A percentile compares a stretch with the other conserved stretches of the same genome.
These are phyloP conservation scores for Metalampra italica DNA, from an alignment of 2,888 invertebrate genomes.

Conservation along the genomic window DNA sequence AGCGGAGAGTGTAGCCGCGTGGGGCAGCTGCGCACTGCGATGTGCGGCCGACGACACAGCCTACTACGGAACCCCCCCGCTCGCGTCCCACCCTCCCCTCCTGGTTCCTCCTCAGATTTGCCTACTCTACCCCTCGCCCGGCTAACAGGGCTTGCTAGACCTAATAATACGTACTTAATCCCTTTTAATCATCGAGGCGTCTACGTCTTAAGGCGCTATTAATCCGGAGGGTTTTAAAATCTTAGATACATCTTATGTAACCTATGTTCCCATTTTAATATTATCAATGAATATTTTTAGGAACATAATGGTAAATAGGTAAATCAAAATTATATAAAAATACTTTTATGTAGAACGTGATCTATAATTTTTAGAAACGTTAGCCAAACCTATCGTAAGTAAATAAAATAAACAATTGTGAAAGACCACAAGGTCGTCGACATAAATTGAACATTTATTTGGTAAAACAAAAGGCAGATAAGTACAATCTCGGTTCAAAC, in stretches of 20 bases:
- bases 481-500: neutral
- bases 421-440: neutral
- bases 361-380: no score
- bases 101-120: conserved; percentile 39
- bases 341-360: no score
- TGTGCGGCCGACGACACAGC: conserved; percentile 50
- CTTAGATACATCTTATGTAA: no score
- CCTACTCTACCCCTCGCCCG: conserved; percentile 46
- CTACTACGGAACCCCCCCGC: conserved; percentile 46
- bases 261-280: no score
- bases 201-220: conserved; percentile 5
- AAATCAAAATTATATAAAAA: no score
- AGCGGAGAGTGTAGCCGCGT: conserved; percentile 27
- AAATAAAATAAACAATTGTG: neutral
- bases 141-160: conserved; percentile 34
- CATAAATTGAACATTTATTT: neutral
- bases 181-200: conserved; percentile 14
- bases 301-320: no score
- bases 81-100: conserved; percentile 30
- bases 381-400: no score
- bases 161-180: conserved; percentile 34
- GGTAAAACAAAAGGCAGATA: neutral
- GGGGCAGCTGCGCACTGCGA: conserved; percentile 58
- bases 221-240: neutral
- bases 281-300: no score